Conservation (phyloP, 2,888 invertebrate genomes). For the Euplexia lucipara region DNA sequence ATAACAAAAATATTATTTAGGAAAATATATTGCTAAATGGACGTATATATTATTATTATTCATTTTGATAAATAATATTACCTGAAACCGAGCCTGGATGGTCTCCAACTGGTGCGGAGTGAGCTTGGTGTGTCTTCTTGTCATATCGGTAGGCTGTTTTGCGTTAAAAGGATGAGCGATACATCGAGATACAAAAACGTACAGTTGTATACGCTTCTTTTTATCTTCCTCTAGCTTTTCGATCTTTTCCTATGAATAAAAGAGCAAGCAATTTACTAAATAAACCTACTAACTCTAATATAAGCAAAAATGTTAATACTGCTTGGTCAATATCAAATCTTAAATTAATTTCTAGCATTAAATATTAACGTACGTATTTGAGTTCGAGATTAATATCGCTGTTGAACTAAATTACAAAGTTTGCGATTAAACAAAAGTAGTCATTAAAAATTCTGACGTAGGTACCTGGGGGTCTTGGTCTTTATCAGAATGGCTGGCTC, state of each 20-base stretch:
- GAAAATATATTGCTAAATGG: too few relatives aligned
- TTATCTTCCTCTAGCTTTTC: slow-evolving; percentile 99
- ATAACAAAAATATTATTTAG: too few relatives aligned
- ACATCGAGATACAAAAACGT: slow-evolving; percentile 99
- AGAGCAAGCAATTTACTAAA: slow-evolving; percentile 22
- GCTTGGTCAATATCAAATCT: slow-evolving; percentile 5
- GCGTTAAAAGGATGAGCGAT: slow-evolving; percentile 99
- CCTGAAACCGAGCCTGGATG: slow-evolving; percentile 98
- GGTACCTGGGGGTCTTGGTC: slow-evolving; percentile 95
- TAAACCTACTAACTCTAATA: neutral
- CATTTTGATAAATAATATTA: too few relatives aligned
- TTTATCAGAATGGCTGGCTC: slow-evolving; percentile 97
- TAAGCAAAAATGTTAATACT: neutral
- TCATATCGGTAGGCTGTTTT: slow-evolving; percentile 99
- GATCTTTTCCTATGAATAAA: slow-evolving; percentile 94
- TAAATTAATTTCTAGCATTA: slow-evolving; percentile 1
- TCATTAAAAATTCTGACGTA: slow-evolving; percentile 19
- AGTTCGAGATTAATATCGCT: slow-evolving; percentile 14
- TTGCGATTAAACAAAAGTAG: slow-evolving; percentile 3
- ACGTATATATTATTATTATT: too few relatives aligned
- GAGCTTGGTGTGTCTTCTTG: slow-evolving; percentile 98
- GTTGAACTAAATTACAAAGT: slow-evolving; percentile 14
- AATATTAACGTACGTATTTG: slow-evolving; percentile 20
- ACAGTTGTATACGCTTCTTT: slow-evolving; percentile 98
- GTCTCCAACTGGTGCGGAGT: slow-evolving; percentile 98